Conservation (phyloP, 2,888 invertebrate species). For the Acleris literana region DNA sequence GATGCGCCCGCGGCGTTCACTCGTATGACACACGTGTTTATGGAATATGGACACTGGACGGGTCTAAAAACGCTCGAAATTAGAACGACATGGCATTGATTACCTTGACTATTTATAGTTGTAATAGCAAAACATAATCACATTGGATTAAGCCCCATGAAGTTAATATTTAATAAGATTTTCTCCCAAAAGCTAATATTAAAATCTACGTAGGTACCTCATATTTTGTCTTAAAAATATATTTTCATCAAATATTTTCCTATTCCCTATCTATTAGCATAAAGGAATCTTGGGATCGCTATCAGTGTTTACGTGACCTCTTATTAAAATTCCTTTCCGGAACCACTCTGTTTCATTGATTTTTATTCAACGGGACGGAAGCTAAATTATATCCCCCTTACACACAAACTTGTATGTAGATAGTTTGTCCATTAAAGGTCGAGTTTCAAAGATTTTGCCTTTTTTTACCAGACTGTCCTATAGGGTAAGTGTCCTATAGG, state of each 20-base stretch:
- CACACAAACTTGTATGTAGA: background rate
- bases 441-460: background rate
- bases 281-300: slow-evolving; percentile 40
- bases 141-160: too few relatives aligned
- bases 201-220: too few relatives aligned
- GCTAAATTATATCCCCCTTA: slow-evolving; percentile 70
- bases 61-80: too few relatives aligned
- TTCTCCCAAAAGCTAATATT: too few relatives aligned
- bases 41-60: background rate
- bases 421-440: background rate
- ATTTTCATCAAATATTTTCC: slow-evolving; percentile 27
- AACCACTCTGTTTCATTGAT: slow-evolving; percentile 55
- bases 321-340: slow-evolving; percentile 77
- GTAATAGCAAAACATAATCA: too few relatives aligned
- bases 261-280: slow-evolving; percentile 36
- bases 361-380: slow-evolving; percentile 57
- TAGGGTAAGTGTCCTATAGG: too few relatives aligned
- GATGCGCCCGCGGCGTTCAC: slow-evolving; percentile 39
- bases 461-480: too few relatives aligned
- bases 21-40: background rate
- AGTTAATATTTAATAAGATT: too few relatives aligned
- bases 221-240: slow-evolving; percentile 5
- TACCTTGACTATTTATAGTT: too few relatives aligned
- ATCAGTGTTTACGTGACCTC: slow-evolving; percentile 77
- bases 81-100: too few relatives aligned